Base-by-base conservation (phyloP, 2,113 vertebrate species). In the Oceanites oceanicus region DNA sequence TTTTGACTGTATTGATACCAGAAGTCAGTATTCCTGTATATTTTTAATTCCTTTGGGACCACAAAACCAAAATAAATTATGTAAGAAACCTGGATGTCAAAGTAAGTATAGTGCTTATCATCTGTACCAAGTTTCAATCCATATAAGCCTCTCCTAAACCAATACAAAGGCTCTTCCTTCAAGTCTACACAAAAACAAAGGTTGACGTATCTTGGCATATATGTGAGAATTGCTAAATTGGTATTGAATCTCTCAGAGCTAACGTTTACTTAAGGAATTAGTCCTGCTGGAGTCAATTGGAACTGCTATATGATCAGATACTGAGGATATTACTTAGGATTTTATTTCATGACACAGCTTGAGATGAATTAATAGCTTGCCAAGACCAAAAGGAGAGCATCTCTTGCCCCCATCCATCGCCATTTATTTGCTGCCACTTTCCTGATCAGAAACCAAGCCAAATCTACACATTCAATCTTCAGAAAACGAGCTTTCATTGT, bases 181-280 rank as follows among this genome's bases (percentile, higher is more conserved):
- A 38, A 53, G 30, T 56, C 52, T 61, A 81, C 36, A 78, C 10
- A 52, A 68, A 94, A 93, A 7, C 65, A 61, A 77, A 96, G 58
- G 62, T 25, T 94, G 52, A 86, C 47, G 1, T 15, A 58, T n/a
- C 71, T 74, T 53, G 52, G 45, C 49, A 81, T 7, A 4, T 26
- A 85, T 3, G 6, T 21, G 30, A 68, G 16, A 72, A 45, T 19
- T 83, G 44, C 34, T 74, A 56, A 86, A 94, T 40, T 86, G 65
- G 58, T 81, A 52, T 23, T 32, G 22, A 70, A 44, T 63, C n/a
- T 70, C 74, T 82, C 38, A 63, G 38, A 94, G 23, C 38, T 73
- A 63, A 70, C 17, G 63, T 83, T 82, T 91, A 82, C 21, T 86
- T 75, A 88, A 85, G 13, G n/a, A 74, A 62, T 70, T 56, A 61